These are phyloP conservation scores for Chiroxiphia lanceolata DNA, from an alignment of 2,797 vertebrate genomes.

Conservation along the genomic window DNA sequence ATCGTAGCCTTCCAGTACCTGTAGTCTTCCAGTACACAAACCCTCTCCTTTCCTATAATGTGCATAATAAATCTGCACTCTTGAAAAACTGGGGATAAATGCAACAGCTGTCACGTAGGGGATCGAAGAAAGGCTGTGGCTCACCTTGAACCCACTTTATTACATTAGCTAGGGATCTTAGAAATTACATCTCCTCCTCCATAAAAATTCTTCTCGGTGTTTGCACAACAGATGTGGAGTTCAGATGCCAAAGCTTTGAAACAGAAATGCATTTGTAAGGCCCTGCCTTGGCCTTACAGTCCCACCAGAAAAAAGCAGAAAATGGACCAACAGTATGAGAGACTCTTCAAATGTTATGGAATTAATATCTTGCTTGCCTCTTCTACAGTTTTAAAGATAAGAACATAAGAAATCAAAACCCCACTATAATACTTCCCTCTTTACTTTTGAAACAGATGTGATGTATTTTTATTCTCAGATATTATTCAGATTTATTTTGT, in stretches of 20 bases:
- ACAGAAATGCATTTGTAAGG: not conserved
- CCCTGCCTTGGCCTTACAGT: not conserved
- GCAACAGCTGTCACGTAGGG: not conserved
- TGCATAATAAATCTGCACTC: not conserved
- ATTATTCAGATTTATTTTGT: not conserved
- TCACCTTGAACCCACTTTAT: not conserved
- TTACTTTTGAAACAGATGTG: not conserved
- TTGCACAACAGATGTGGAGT: not conserved
- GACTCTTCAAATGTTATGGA: not conserved
- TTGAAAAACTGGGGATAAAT: not conserved
- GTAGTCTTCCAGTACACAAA: not conserved
- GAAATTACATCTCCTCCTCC: not conserved
- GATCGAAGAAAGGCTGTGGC: not conserved
- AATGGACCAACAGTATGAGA: not conserved
- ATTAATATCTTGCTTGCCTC: not conserved
- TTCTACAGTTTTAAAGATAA: not conserved
- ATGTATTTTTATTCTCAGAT: not conserved
- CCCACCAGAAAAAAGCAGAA: not conserved
- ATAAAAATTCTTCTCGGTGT: not conserved
- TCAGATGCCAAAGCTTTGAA: not conserved
- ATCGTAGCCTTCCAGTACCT: not conserved
- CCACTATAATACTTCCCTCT: not conserved
- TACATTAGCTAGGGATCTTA: not conserved
- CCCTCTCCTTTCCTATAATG: rapidly evolving
- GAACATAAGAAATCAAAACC: not conserved